phyloP scores from a whole-genome alignment of 2,113 vertebrate species.

The Aythya baeri region DNA sequence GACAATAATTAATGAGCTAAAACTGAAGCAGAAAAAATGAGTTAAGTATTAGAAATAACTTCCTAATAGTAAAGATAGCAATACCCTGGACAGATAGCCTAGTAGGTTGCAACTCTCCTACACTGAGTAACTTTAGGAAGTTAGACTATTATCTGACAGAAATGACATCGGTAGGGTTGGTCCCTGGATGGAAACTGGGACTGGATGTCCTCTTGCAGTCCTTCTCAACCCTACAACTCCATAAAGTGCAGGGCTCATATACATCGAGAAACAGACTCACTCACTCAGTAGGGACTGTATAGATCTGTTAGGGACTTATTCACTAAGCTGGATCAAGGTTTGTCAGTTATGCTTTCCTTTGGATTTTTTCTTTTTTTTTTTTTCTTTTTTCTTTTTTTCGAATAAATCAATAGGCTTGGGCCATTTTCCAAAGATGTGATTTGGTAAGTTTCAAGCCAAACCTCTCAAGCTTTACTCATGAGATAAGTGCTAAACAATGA shows the following conservation, averaged over 20 bases:
- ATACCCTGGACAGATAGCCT: background rate
- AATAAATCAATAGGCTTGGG: constrained; percentile 67
- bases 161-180: background rate
- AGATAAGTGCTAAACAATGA: constrained; percentile 70
- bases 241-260: background rate
- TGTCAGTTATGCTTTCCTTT: constrained; percentile 34
- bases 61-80: background rate
- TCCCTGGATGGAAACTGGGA: background rate
- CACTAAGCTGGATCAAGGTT: constrained; percentile 36
- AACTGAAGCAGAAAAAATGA: background rate
- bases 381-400: background rate
- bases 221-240: background rate
- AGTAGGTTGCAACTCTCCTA: background rate
- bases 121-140: background rate
- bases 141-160: background rate
- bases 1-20: background rate
- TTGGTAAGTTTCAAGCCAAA: constrained; percentile 71
- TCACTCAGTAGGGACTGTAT: background rate
- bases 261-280: background rate
- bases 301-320: constrained; percentile 40
- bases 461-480: constrained; percentile 71
- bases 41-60: background rate
- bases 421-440: constrained; percentile 68
- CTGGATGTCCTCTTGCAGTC: background rate
- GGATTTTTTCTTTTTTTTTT: background rate